Conservation (phyloP, 2,888 invertebrate genomes). For the Xylota segnis region DNA sequence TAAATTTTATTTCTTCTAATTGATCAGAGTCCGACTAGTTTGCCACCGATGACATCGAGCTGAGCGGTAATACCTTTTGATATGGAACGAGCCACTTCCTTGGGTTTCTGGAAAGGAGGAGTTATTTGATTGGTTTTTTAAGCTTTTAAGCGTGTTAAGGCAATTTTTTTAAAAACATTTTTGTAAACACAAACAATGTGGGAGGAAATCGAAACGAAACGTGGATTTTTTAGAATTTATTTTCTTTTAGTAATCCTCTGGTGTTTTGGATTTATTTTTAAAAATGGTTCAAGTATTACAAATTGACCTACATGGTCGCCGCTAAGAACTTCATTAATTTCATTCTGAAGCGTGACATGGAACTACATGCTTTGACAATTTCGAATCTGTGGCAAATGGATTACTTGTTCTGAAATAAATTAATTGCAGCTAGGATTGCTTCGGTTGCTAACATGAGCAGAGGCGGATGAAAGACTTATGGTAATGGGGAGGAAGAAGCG, state of each 20-base stretch:
- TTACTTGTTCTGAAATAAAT: conserved; percentile 40
- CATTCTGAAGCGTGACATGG: conserved; percentile 16
- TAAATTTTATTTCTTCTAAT: background rate
- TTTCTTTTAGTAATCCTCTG: conserved; percentile 30
- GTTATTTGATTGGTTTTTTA: background rate
- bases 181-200: conserved; percentile 36
- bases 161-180: background rate
- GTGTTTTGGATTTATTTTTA: conserved; percentile 34
- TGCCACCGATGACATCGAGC: conserved; percentile 82
- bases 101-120: conserved; percentile 81
- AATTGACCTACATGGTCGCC: conserved; percentile 54
- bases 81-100: conserved; percentile 81
- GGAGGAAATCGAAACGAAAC: conserved; percentile 13
- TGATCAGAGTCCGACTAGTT: conserved; percentile 82
- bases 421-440: background rate
- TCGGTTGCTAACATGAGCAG: conserved; percentile 7
- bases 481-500: conserved; percentile 14
- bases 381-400: conserved; percentile 16
- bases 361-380: conserved; percentile 25
- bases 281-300: conserved; percentile 25
- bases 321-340: conserved; percentile 61
- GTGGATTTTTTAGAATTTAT: conserved; percentile 23
- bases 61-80: conserved; percentile 83
- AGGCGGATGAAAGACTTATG: conserved; percentile 14
- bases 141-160: background rate